Evolutionary conservation across 2,888 invertebrate species (phyloP).

Genomic region (Charanyca ferruginea): DNA sequence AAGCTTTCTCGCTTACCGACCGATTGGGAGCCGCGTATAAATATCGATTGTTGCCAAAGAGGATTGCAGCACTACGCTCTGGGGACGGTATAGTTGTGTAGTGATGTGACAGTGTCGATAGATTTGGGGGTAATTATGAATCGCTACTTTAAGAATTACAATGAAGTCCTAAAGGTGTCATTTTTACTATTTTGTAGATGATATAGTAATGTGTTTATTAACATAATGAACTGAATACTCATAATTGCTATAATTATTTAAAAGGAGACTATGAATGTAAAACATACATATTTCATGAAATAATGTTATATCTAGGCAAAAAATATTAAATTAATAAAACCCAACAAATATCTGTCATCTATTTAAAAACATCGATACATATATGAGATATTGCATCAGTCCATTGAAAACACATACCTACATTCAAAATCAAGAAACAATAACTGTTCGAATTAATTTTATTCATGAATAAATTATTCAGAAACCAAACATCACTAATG

Average conservation of each 20-base stretch:
- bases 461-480: slow-evolving; percentile 15
- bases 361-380: too few relatives aligned
- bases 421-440: background rate
- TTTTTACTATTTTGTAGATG: too few relatives aligned
- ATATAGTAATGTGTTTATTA: too few relatives aligned
- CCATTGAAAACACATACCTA: background rate
- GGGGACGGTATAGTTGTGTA: slow-evolving; percentile 73
- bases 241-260: too few relatives aligned
- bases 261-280: too few relatives aligned
- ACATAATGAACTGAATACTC: too few relatives aligned
- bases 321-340: too few relatives aligned
- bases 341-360: too few relatives aligned
- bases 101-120: slow-evolving; percentile 57
- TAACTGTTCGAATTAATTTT: background rate
- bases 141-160: too few relatives aligned
- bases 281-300: too few relatives aligned
- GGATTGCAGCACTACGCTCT: slow-evolving; percentile 80
- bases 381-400: too few relatives aligned
- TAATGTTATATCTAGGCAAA: background rate
- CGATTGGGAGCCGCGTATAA: slow-evolving; percentile 78
- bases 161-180: too few relatives aligned
- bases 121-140: background rate
- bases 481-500: slow-evolving; percentile 24
- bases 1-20: slow-evolving; percentile 84
- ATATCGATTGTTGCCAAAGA: slow-evolving; percentile 83